Base-by-base conservation (phyloP, 2,888 invertebrate genomes). In the Cantharis flavilabris region DNA sequence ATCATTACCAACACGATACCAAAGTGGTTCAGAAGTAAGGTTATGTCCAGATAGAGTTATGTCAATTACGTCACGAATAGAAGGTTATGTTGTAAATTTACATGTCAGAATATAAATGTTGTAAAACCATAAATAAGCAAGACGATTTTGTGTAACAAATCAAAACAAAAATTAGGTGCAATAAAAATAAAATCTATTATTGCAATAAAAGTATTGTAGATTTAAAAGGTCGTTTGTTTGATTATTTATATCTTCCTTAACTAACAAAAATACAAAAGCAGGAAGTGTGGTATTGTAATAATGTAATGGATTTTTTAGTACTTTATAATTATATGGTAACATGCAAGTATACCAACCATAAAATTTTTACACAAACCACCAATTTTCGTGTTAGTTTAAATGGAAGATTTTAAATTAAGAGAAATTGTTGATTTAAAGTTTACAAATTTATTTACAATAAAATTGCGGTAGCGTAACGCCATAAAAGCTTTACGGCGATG, bases 331-430 rank as follows among this genome's bases (percentile, higher is more conserved):
- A 67, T 67, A 67, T 18, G 26, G 65, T 67, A 67, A 67, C 26
- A 67, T 67, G 65, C 65, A 67, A 67, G 65, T 67, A 67, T 67
- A 23, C 65, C 65, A 67, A 67, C 65, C 65, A 67, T 67, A 67
- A 67, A 67, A 67, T 67, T 67, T 67, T 67, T 67, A 67, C 26
- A 67, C 65, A 67, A 67, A 67, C 65, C 71, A 65, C 64, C 71
- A 64, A 71, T 71, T 71, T 75, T 75, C 76, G 62, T 76, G 71
- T 76, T 72, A 76, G 69, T 72, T 63, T 70, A 72, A 70, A 30
- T 73, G 70, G 63, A 71, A 69, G 70, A 73, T 67, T 67, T 20
- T 67, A 67, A 23, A 26, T 67, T 67, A 67, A 67, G 26, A 67
- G 20, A 67, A 67, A 67, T 26, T 67, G 26, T 67, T 23, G 26